These are phyloP conservation scores for Trachelus tabidus DNA, from an alignment of 2,888 invertebrate genomes.

Conservation along the genomic window DNA sequence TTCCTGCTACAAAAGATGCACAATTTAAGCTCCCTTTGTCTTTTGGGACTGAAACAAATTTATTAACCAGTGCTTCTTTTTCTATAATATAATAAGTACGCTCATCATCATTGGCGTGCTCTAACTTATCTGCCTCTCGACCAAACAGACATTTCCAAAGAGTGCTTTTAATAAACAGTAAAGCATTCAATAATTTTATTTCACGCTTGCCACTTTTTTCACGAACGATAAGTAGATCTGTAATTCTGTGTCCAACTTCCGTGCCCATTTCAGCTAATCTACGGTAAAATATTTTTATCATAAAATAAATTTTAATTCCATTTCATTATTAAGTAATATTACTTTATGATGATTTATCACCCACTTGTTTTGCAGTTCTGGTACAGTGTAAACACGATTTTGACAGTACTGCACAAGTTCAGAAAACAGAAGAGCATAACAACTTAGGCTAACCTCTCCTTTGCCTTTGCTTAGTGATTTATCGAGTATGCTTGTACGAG, in stretches of 20 bases:
- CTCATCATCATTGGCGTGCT: conserved; percentile 98
- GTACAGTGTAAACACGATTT: conserved; percentile 92
- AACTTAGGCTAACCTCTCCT: conserved; percentile 90
- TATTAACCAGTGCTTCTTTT: conserved; percentile 96
- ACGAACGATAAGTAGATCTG: conserved; percentile 93
- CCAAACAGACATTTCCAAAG: conserved; percentile 99
- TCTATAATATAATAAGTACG: conserved; percentile 98
- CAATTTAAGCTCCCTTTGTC: conserved; percentile 98
- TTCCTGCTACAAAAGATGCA: conserved; percentile 98
- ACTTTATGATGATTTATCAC: conserved; percentile 36
- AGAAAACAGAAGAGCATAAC: conserved; percentile 95
- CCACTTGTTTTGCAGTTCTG: conserved; percentile 95
- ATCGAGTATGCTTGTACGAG: conserved; percentile 86
- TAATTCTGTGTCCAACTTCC: conserved; percentile 92
- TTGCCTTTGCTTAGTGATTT: conserved; percentile 93
- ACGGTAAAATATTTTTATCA: conserved; percentile 35
- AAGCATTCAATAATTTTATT: conserved; percentile 92
- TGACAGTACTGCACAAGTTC: conserved; percentile 99
- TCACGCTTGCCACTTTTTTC: conserved; percentile 95
- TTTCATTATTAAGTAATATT: not conserved
- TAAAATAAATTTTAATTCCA: not conserved
- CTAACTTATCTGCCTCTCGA: conserved; percentile 97
- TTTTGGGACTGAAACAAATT: conserved; percentile 96
- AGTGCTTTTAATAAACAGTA: conserved; percentile 94
- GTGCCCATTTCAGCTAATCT: conserved; percentile 95